These are phyloP conservation scores for Melanostigma gelatinosum DNA, from an alignment of 2,113 vertebrate genomes.

Conservation along the genomic window DNA sequence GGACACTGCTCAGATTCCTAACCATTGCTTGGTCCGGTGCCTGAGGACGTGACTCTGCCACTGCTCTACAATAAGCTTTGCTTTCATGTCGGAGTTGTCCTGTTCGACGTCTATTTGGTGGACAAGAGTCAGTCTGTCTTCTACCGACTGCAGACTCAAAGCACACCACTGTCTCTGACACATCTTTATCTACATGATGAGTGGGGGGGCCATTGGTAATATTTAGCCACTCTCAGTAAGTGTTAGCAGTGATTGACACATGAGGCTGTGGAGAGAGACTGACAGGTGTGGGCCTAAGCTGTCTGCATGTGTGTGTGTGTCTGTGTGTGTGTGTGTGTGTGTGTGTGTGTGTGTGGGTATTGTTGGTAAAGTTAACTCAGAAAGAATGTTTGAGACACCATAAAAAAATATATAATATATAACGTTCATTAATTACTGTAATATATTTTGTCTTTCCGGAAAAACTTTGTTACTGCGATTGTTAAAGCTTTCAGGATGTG, in stretches of 20 bases:
- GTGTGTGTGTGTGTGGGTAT: conserved; percentile 3
- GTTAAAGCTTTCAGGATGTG: neutral
- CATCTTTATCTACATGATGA: conserved; percentile 51
- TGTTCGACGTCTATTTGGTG: neutral
- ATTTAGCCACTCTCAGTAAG: conserved; percentile 52
- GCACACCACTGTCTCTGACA: conserved; percentile 33
- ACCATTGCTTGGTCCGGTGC: neutral
- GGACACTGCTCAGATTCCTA: neutral
- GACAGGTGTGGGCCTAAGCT: conserved; percentile 39
- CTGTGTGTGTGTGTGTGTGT: neutral
- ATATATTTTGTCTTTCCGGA: neutral
- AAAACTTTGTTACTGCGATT: neutral
- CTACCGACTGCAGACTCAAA: conserved; percentile 46
- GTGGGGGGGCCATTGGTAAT: conserved; percentile 35
- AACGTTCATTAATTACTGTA: neutral
- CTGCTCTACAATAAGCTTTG: conserved; percentile 18
- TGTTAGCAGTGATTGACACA: conserved; percentile 55
- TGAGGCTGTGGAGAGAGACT: conserved; percentile 37
- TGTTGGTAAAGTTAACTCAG: neutral
- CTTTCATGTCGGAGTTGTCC: conserved; percentile 25
- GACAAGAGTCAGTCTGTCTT: conserved; percentile 40
- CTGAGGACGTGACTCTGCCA: neutral
- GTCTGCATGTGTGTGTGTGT: conserved; percentile 6
- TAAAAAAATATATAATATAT: neutral
- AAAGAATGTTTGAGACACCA: neutral